Base-by-base conservation (phyloP, 92 coral and sea anemone genomes). In the Galaxea fascicularis region DNA sequence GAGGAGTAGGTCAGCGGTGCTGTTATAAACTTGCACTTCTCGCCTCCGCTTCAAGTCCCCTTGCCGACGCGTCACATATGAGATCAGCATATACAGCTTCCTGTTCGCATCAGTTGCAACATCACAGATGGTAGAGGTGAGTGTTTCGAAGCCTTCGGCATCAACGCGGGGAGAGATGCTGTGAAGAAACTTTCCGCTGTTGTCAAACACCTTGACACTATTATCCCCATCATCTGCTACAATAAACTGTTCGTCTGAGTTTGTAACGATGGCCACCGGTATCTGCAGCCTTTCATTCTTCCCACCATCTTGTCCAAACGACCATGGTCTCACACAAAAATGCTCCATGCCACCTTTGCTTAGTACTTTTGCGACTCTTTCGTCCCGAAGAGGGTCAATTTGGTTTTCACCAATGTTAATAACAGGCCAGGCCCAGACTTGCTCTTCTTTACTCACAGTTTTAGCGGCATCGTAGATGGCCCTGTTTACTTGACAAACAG, bases 161-260 rank as follows among this genome's bases (percentile, higher is more conserved):
- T 15, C 21, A 17, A 21, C 0, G 29, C 7, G 22, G 4, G 17
- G 72, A 29, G 20, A 13, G 16, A 67, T 31, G 10, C 21, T 15
- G 13, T 18, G 17, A 39, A 67, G 25, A 15, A 67, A 67, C 12
- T 67, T 67, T 8, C 73, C 73, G 15, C 18, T 18, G 0, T 54
- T 69, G 73, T 76, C 79, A 56, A 83, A 88, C 46, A 88, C 85
- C 71, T 88, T 88, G 10, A 88, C 88, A 65, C 17, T 66, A 12
- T 4, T 6, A 6, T 67, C 24, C 29, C 63, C 91, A 64, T 82
- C 28, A 56, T 88, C 91, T 49, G 78, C 91, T 73, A 88, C 10
- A 31, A 67, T 31, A 31, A 67, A 67, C 11, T 67, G 49, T 15
- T 10, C 73, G 13, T 15, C 10, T 72, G 41, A 26, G 67, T 88